These are phyloP conservation scores for Pampusana beccarii DNA, from an alignment of 2,113 vertebrate genomes.

Conservation along the genomic window DNA sequence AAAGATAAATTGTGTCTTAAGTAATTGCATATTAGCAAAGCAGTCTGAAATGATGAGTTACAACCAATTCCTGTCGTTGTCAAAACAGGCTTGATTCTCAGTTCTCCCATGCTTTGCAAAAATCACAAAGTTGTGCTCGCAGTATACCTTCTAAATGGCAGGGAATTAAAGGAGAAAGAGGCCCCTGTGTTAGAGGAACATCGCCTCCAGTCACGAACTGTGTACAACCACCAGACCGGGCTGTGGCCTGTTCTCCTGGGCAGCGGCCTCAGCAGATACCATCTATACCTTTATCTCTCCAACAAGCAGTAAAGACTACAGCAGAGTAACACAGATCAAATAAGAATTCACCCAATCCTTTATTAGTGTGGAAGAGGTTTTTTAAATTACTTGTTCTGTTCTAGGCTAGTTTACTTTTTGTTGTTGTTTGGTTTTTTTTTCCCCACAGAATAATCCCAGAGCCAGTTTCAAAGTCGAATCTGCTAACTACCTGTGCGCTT, in stretches of 20 bases:
- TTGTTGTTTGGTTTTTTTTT: neutral
- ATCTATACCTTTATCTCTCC: neutral
- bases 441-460: neutral
- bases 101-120: neutral
- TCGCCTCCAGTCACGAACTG: neutral
- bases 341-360: neutral
- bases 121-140: neutral
- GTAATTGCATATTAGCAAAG: neutral
- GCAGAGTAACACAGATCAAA: neutral
- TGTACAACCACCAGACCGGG: neutral
- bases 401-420: neutral
- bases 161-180: neutral
- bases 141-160: neutral
- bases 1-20: neutral
- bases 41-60: neutral
- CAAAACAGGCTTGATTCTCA: neutral
- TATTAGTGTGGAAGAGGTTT: neutral
- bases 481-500: neutral
- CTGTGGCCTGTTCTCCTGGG: neutral
- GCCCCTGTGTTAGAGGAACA: neutral
- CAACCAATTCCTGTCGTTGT: neutral
- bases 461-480: neutral
- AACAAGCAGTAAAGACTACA: neutral
- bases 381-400: neutral
- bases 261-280: too few species aligned